Base-by-base conservation (phyloP, 2,888 invertebrate species). In the Hetaerina titia region DNA sequence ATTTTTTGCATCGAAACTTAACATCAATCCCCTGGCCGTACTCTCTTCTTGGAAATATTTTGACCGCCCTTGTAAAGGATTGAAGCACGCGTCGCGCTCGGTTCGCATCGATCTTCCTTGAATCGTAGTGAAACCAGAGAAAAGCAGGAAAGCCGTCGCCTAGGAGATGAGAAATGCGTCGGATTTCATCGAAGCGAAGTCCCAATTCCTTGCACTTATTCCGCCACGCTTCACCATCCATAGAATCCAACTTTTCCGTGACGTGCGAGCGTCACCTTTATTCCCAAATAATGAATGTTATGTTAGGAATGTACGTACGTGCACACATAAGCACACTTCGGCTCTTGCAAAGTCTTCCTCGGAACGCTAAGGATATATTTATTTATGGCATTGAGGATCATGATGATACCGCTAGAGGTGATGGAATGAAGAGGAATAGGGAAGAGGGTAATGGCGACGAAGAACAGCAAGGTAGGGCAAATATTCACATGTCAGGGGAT, bases 121-220 rank as follows among this genome's bases (percentile, higher is more conserved):
- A n/a, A 45, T 69, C n/a, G 69, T 22, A 19, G 69, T 69, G 5
- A 22, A 22, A n/a, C 69, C 19, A 7, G 22, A 22, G 60, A 17
- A 11, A 60, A 17, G 60, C 8, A 69, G 69, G 22, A 69, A 8
- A 9, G 11, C 45, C 88, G 19, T 31, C 56, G 0, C 7, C 90
- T 90, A 11, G 22, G 64, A 90, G 90, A 90, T 69, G 69, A n/a
- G 45, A 45, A 45, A 56, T 89, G 89, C 60, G 25, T 90, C 60
- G 60, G 45, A 90, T 90, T 90, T 64, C 64, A 31, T 90, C 58
- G 90, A 25, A 90, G 45, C 63, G 64, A n/a, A 69, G 19, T 90
- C 64, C 90, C 90, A 90, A 90, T 64, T 90, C 90, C 90, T 90
- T 90, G 64, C 90, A 90, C 64, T 90, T 64, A 90, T 45, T 25